Percentiles rank a stretch among this genome's conserved stretches.
These are phyloP conservation scores for Labeo catla DNA, from an alignment of 2,113 vertebrate species.

Conservation along the genomic window DNA sequence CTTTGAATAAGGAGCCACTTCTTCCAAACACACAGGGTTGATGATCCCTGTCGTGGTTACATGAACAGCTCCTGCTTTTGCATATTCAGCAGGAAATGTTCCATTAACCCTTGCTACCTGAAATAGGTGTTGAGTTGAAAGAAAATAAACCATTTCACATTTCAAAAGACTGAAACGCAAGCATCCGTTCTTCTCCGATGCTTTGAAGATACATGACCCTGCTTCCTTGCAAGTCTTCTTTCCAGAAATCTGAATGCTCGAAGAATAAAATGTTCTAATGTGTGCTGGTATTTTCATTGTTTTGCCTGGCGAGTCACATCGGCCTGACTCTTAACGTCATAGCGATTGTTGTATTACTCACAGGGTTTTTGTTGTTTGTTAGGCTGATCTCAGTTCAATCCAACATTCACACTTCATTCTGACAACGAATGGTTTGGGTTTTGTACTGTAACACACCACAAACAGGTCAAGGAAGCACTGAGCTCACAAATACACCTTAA, in stretches of 20 bases:
- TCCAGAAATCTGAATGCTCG: neutral
- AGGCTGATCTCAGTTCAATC: neutral
- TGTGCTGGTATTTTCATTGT: neutral
- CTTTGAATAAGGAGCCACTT: conserved; percentile 5
- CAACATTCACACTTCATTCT: neutral
- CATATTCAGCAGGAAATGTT: conserved; percentile 19
- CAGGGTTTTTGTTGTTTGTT: neutral
- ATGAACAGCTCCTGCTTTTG: neutral
- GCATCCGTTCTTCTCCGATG: neutral
- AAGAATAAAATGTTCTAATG: conserved; percentile 27
- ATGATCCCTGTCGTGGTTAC: neutral
- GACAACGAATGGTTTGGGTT: neutral
- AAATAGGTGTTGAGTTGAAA: neutral
- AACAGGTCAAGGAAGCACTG: neutral
- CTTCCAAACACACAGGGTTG: neutral
- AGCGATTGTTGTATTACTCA: neutral
- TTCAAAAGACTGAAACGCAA: conserved; percentile 19
- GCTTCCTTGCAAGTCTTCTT: conserved; percentile 12
- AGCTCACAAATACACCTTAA: neutral
- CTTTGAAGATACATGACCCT: neutral
- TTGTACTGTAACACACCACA: neutral
- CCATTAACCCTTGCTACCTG: neutral
- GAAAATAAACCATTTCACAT: conserved; percentile 27
- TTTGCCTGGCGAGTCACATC: neutral
- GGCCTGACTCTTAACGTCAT: neutral